phyloP scores from a whole-genome alignment of 2,113 vertebrate genomes.

The Lophius piscatorius region DNA sequence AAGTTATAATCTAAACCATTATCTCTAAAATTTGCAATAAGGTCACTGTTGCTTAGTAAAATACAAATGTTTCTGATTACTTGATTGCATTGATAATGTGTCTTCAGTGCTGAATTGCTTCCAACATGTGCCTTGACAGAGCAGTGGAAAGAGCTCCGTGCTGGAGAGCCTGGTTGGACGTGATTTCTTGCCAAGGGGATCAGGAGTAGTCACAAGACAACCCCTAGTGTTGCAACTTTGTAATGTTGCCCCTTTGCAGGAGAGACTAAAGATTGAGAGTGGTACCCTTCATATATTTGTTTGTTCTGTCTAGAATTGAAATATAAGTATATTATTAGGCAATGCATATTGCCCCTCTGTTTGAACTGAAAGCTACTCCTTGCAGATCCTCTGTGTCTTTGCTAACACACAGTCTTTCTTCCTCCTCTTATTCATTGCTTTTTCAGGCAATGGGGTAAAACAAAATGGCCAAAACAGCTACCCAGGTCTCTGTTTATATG shows the following conservation, averaged over 20 bases:
- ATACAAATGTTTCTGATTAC: not conserved
- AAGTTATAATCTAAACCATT: too few species aligned
- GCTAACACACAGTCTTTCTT: constrained; percentile 53
- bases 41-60: not conserved
- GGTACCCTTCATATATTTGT: constrained; percentile 60
- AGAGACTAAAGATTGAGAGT: constrained; percentile 70
- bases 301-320: too few species aligned
- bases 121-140: constrained; percentile 71
- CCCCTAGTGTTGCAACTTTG: constrained; percentile 84
- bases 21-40: not conserved
- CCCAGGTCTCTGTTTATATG: constrained; percentile 75
- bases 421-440: constrained; percentile 38
- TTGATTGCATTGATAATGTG: not conserved
- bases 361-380: constrained; percentile 14
- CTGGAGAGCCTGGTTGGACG: constrained; percentile 83
- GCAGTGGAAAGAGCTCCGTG: constrained; percentile 85
- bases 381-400: constrained; percentile 16
- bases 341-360: too few species aligned
- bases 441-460: constrained; percentile 75
- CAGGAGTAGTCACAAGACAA: constrained; percentile 82
- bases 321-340: too few species aligned
- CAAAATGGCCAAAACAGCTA: constrained; percentile 76
- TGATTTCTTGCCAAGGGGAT: constrained; percentile 83
- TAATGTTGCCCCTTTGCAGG: constrained; percentile 72
- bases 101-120: constrained; percentile 1